A percentile compares a stretch with the other conserved stretches of the same genome.
Conservation (phyloP, 1,140 invertebrate genomes). For the Probaryconus sp. region DNA sequence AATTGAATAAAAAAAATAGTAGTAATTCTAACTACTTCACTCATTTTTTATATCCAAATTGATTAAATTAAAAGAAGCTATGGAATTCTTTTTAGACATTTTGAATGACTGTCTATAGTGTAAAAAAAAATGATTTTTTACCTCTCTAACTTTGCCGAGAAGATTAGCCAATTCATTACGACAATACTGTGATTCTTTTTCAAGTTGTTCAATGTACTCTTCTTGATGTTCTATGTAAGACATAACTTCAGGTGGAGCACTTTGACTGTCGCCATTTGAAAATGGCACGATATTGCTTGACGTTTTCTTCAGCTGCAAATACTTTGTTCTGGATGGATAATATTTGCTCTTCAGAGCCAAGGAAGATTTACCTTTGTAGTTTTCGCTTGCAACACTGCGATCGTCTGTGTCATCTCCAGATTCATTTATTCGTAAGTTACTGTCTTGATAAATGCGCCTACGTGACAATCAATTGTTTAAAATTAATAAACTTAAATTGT, state of each 20-base stretch:
- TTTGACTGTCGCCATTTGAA: conserved; percentile 43
- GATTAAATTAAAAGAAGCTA: no score
- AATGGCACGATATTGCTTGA: conserved; percentile 28
- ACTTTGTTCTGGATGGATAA: conserved; percentile 35
- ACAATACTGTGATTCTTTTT: conserved; percentile 88
- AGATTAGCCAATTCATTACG: conserved; percentile 86
- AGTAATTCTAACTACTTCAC: no score
- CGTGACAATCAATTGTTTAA: conserved; percentile 16
- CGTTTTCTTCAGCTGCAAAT: conserved; percentile 12
- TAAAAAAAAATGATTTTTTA: no score
- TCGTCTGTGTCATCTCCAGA: conserved; percentile 68
- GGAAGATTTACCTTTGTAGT: conserved; percentile 45
- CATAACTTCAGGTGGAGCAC: conserved; percentile 79
- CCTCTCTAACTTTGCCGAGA: conserved; percentile 88
- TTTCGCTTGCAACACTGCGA: conserved; percentile 66
- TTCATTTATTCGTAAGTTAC: conserved; percentile 64
- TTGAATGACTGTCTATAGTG: no score
- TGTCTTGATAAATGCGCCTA: conserved; percentile 59
- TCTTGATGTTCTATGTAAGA: conserved; percentile 89
- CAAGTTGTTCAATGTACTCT: conserved; percentile 89
- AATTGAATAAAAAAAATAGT: no score
- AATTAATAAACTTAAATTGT: conserved; percentile 1
- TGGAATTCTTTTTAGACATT: no score
- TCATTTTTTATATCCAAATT: no score
- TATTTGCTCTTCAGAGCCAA: conserved; percentile 40